Evolutionary conservation across 2,113 vertebrate genomes (phyloP).

Genomic region (Arenaria interpres): DNA sequence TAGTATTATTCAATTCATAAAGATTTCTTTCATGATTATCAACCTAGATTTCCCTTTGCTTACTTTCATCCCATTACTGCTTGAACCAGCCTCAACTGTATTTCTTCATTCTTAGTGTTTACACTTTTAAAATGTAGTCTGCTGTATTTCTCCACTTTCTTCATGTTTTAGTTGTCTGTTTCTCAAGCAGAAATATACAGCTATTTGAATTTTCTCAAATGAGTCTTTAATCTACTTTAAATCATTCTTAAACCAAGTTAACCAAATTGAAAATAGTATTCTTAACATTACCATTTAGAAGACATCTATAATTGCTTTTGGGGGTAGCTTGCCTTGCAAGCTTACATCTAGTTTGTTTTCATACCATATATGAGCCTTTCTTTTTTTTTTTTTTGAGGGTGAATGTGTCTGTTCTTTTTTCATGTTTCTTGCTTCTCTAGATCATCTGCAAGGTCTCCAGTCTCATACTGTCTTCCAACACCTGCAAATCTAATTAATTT

Average conservation of each 20-base stretch:
- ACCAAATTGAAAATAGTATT: neutral
- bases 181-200: neutral
- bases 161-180: neutral
- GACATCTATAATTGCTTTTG: slow-evolving; percentile 1
- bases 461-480: slow-evolving; percentile 38
- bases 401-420: neutral
- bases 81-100: neutral
- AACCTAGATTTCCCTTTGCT: slow-evolving; percentile 19
- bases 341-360: neutral
- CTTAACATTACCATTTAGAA: neutral
- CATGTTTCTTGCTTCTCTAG: neutral
- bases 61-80: slow-evolving; percentile 22
- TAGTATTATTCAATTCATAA: slow-evolving; percentile 26
- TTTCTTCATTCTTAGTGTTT: neutral
- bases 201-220: slow-evolving; percentile 14
- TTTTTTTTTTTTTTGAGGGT: neutral
- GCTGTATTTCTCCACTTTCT: neutral
- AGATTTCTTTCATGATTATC: slow-evolving; percentile 50
- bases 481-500: slow-evolving; percentile 69
- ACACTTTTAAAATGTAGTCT: neutral
- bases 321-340: neutral
- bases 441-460: slow-evolving; percentile 38
- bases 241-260: neutral
- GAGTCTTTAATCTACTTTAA: slow-evolving; percentile 11
- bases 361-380: neutral